phyloP scores from a whole-genome alignment of 2,797 vertebrate species.

The Neosilurus mollespiculum region DNA sequence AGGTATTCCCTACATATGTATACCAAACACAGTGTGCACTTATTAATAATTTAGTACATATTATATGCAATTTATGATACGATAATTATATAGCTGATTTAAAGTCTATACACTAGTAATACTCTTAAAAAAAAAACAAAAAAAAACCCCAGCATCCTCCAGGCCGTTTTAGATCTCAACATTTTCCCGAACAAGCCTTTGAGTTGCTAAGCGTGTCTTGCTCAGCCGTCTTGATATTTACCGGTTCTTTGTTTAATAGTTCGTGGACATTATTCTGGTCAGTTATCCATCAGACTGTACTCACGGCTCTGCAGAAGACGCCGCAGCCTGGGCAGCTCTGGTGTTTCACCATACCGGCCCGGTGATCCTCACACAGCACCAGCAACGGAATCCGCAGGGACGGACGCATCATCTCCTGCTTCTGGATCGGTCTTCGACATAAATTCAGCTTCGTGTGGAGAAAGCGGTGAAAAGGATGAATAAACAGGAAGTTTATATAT shows the following conservation, averaged over 20 bases:
- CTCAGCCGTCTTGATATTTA: not conserved
- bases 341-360: slow-evolving; percentile 96
- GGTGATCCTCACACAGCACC: slow-evolving; percentile 94
- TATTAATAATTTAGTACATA: too few species aligned
- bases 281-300: slow-evolving; percentile 50
- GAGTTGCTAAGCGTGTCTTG: not conserved
- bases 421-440: slow-evolving; percentile 87
- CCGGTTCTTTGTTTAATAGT: not conserved
- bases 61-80: too few species aligned
- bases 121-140: too few species aligned
- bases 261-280: not conserved
- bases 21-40: not conserved
- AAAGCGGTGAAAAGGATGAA: not conserved
- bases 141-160: not conserved
- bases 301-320: slow-evolving; percentile 91
- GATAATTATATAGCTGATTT: not conserved
- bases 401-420: slow-evolving; percentile 95
- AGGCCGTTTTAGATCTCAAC: not conserved
- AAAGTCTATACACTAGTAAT: not conserved
- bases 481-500: not conserved
- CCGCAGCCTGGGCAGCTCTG: slow-evolving; percentile 98
- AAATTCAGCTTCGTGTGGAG: slow-evolving; percentile 77
- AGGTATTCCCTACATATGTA: not conserved
- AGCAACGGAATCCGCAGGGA: slow-evolving; percentile 90
- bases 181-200: not conserved